A percentile compares a stretch with the other conserved stretches of the same genome.
These are phyloP conservation scores for Lytechinus pictus DNA, from an alignment of 35 echinoderm and acorn worm species.

Conservation along the genomic window DNA sequence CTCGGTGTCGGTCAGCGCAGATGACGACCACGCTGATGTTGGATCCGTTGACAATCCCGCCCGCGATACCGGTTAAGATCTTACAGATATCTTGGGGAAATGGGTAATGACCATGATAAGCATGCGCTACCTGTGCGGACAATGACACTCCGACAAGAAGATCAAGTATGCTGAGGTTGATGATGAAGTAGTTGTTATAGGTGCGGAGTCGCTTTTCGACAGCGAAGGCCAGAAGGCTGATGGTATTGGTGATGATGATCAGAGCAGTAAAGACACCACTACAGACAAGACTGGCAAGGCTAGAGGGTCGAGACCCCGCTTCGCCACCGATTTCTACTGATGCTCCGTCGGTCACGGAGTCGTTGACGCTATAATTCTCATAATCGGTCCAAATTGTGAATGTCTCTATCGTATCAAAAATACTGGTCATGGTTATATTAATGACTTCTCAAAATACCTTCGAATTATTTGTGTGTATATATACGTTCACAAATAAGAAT, in stretches of 20 bases:
- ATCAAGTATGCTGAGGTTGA: conserved; percentile 48
- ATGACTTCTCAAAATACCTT: neutral
- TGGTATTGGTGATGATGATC: conserved; percentile 23
- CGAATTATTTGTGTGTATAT: too few species aligned
- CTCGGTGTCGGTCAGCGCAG: conserved; percentile 56
- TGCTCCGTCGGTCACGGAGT: neutral
- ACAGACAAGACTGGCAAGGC: neutral
- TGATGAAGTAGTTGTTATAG: conserved; percentile 55
- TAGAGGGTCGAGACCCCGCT: neutral
- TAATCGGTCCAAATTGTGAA: neutral
- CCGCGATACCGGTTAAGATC: neutral
- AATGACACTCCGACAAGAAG: conserved; percentile 22
- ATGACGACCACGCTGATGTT: conserved; percentile 34
- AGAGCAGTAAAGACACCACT: neutral
- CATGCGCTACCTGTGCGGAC: neutral
- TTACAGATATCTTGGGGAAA: conserved; percentile 34
- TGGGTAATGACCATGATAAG: conserved; percentile 12
- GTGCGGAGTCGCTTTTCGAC: conserved; percentile 52
- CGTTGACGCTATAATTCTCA: neutral
- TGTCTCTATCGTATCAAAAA: neutral
- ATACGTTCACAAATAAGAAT: too few species aligned
- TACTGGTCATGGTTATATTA: neutral
- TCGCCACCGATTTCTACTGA: neutral
- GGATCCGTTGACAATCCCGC: neutral
- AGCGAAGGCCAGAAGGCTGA: conserved; percentile 37